Percentiles rank a stretch among this genome's conserved stretches.
phyloP scores from a whole-genome alignment of 2,797 vertebrate genomes.

The Chloroceryle inda region DNA sequence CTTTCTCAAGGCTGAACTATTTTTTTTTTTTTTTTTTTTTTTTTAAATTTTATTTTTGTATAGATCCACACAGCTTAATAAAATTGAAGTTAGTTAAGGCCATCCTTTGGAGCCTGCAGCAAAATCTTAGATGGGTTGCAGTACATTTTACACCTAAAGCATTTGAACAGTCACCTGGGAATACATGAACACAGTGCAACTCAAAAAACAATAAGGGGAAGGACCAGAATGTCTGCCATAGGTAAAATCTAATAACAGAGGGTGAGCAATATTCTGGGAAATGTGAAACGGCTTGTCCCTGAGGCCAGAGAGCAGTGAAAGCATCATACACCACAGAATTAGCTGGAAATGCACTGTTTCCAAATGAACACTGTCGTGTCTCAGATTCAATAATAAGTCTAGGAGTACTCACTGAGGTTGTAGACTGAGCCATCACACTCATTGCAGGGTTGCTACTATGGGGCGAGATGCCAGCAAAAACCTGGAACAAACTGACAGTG shows the following conservation, averaged over 20 bases:
- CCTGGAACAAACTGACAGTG: background rate
- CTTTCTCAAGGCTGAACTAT: background rate
- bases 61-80: background rate
- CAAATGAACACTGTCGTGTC: background rate
- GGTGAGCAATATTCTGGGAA: background rate
- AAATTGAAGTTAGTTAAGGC: background rate
- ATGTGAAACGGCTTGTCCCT: background rate
- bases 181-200: background rate
- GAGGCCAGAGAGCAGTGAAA: background rate
- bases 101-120: background rate
- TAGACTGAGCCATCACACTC: background rate
- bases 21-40: too few relatives aligned
- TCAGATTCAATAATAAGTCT: background rate
- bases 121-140: background rate
- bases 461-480: background rate
- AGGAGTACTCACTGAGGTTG: background rate
- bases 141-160: background rate
- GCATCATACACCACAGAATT: background rate
- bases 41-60: background rate
- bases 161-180: slow-evolving; percentile 18
- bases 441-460: background rate
- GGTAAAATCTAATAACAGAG: slow-evolving; percentile 43
- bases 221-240: background rate
- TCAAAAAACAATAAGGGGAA: slow-evolving; percentile 39
- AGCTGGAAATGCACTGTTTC: background rate